These are phyloP conservation scores for Podiceps cristatus DNA, from an alignment of 2,113 vertebrate species.

Conservation along the genomic window DNA sequence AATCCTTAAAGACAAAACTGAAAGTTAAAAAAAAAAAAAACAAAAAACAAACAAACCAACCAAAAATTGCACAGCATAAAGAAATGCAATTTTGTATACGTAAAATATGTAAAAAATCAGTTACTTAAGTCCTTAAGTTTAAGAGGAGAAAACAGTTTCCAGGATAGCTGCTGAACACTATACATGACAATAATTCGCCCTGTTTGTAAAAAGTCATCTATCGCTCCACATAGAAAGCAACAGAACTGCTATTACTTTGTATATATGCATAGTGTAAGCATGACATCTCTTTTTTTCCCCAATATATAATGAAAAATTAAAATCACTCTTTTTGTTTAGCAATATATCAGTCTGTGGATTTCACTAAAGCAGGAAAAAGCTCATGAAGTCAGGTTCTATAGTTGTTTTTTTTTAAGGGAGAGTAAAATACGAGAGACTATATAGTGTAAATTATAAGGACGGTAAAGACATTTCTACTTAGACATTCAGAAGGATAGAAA, in stretches of 20 bases:
- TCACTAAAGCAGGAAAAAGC: neutral
- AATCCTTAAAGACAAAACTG: neutral
- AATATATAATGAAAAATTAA: neutral
- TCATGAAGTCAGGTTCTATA: neutral
- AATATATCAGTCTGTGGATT: neutral
- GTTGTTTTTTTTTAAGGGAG: neutral
- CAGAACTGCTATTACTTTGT: neutral
- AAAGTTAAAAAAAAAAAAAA: neutral
- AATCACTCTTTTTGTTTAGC: neutral
- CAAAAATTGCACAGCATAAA: neutral
- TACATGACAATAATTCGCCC: neutral
- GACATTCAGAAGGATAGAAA: neutral
- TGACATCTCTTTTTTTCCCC: neutral
- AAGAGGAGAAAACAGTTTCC: neutral
- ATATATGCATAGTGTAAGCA: neutral
- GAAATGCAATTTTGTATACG: neutral
- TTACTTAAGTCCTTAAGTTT: neutral
- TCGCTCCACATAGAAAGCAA: neutral
- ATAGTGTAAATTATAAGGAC: neutral
- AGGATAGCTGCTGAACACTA: neutral
- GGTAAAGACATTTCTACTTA: neutral
- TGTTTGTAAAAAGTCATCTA: neutral
- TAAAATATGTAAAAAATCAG: neutral
- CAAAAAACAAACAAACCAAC: neutral
- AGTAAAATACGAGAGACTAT: neutral